These are phyloP conservation scores for Nephrotoma appendiculata DNA, from an alignment of 2,888 invertebrate species.

Conservation along the genomic window DNA sequence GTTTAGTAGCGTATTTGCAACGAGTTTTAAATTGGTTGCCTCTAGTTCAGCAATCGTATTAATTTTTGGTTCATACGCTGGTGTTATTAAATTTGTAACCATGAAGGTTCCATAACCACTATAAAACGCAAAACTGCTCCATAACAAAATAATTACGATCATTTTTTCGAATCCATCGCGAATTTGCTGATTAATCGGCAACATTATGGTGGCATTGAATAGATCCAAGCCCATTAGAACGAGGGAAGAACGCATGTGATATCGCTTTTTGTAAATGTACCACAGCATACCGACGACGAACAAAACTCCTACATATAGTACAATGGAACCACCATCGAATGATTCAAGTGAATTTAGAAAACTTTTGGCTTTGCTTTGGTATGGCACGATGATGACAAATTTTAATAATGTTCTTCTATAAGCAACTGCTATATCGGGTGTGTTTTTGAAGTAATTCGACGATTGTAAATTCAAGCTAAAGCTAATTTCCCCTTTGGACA, in stretches of 20 bases:
- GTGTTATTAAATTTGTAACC: background rate
- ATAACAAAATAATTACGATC: background rate
- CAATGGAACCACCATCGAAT: background rate
- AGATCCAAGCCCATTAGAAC: background rate
- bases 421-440: background rate
- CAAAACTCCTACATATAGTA: background rate
- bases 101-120: background rate
- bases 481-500: background rate
- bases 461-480: background rate
- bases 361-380: background rate
- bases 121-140: background rate
- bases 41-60: background rate
- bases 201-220: background rate
- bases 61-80: background rate
- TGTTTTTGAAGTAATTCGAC: background rate
- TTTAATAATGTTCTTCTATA: background rate
- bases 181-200: background rate
- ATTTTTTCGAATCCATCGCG: background rate
- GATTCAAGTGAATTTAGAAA: background rate
- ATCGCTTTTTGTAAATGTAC: background rate
- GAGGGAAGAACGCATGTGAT: background rate
- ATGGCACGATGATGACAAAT: background rate
- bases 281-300: background rate
- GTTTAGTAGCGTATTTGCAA: background rate
- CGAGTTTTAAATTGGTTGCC: background rate